Evolutionary conservation across 2,797 vertebrate species (phyloP).

Genomic region (Phylloscopus collybita): DNA sequence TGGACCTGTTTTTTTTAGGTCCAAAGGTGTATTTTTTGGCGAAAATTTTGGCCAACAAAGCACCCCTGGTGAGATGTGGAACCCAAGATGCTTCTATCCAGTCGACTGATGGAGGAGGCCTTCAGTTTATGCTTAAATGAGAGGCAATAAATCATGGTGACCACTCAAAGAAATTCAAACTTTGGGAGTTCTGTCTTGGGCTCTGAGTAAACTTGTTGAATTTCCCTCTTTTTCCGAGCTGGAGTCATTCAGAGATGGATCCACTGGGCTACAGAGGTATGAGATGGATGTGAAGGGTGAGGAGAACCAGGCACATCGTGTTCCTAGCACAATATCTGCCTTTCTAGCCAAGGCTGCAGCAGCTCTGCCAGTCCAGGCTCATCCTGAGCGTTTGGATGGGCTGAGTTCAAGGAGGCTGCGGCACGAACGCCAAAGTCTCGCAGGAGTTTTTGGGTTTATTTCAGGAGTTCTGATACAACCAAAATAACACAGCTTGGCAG

Average conservation of each 20-base stretch:
- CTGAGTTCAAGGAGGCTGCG: background rate
- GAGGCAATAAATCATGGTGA: background rate
- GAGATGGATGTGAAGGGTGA: background rate
- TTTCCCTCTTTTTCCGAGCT: background rate
- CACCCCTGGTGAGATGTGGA: background rate
- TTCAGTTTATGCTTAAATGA: background rate
- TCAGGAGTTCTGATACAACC: conserved; percentile 50
- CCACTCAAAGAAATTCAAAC: background rate
- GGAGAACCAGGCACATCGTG: background rate
- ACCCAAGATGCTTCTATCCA: background rate
- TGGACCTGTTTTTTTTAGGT: background rate
- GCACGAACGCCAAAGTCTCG: background rate
- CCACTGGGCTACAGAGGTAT: background rate
- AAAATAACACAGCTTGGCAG: conserved; percentile 62
- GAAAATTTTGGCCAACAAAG: background rate
- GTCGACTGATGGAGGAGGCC: accelerated
- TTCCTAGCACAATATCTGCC: background rate
- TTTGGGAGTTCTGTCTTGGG: background rate
- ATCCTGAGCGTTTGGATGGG: background rate
- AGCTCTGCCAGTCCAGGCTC: background rate
- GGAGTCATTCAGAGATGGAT: background rate
- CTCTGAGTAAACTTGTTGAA: background rate
- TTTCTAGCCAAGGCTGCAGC: background rate
- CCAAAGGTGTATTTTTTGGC: background rate
- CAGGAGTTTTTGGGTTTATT: conserved; percentile 51